Conservation (phyloP, 2,888 invertebrate species). For the Yponomeuta evonymella region DNA sequence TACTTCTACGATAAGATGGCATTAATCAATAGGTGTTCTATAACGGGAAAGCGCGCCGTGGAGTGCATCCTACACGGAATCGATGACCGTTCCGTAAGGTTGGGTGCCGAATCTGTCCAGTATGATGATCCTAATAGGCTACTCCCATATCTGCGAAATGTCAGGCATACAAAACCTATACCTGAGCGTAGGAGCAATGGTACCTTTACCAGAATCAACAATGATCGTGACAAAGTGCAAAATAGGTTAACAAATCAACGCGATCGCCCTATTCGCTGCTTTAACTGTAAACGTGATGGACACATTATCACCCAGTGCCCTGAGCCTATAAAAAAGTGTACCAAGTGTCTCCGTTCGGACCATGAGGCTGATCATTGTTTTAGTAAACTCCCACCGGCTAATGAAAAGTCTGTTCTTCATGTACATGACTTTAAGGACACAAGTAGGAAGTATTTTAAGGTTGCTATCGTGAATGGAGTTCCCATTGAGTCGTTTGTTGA, state of each 20-base stretch:
- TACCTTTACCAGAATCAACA: too few relatives aligned
- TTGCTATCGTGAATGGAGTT: conserved; percentile 16
- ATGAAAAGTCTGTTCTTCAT: too few relatives aligned
- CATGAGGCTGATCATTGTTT: conserved; percentile 16
- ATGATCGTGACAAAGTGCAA: too few relatives aligned
- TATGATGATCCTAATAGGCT: conserved; percentile 24
- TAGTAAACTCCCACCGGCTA: neutral
- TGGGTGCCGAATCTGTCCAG: conserved; percentile 22
- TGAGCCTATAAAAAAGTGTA: conserved; percentile 17
- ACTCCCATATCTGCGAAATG: conserved; percentile 3
- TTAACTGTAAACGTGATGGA: conserved; percentile 17
- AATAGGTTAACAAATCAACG: too few relatives aligned
- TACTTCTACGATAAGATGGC: conserved; percentile 22
- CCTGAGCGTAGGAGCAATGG: neutral
- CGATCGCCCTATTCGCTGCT: neutral
- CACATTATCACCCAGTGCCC: conserved; percentile 14
- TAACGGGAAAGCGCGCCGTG: conserved; percentile 21
- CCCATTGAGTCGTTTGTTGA: conserved; percentile 19
- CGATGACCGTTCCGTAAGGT: conserved; percentile 17
- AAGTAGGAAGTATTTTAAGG: conserved; percentile 15
- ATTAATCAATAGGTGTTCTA: conserved; percentile 21
- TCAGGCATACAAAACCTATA: neutral
- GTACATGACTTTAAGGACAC: too few relatives aligned
- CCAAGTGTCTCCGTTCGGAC: conserved; percentile 16
- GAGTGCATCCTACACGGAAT: conserved; percentile 21